Conservation (phyloP, 1,140 invertebrate genomes). For the Dendroctonus ponderosae region DNA sequence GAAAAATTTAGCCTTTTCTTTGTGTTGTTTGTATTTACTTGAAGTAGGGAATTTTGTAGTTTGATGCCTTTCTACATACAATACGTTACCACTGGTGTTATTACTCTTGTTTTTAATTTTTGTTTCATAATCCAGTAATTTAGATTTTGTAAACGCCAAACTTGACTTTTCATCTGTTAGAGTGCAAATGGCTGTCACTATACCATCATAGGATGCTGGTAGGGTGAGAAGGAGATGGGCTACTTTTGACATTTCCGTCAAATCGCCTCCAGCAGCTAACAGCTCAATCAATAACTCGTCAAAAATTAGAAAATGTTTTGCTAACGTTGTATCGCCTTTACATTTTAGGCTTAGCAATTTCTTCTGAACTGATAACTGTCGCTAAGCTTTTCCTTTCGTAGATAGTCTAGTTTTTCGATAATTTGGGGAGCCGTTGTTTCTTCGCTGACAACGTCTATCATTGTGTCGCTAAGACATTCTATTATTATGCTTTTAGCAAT, state of each 20-base stretch:
- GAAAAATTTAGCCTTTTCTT: no score
- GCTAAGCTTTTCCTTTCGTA: slow-evolving; percentile 16
- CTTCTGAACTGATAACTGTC: slow-evolving; percentile 6
- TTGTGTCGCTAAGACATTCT: no score
- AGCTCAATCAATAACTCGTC: slow-evolving; percentile 29
- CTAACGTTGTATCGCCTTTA: background rate
- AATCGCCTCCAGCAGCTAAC: slow-evolving; percentile 25
- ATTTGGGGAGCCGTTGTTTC: slow-evolving; percentile 13
- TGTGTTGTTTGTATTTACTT: no score
- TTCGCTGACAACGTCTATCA: slow-evolving; percentile 19
- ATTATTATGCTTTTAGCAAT: no score
- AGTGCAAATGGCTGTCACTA: slow-evolving; percentile 51
- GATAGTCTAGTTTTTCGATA: background rate
- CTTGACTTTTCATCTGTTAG: slow-evolving; percentile 44
- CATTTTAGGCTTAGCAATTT: slow-evolving; percentile 4
- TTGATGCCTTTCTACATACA: no score
- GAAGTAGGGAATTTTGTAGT: no score
- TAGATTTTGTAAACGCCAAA: background rate
- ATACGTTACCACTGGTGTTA: no score
- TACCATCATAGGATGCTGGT: slow-evolving; percentile 45
- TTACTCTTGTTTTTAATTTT: background rate
- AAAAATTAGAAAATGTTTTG: slow-evolving; percentile 32
- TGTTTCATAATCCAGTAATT: slow-evolving; percentile 6
- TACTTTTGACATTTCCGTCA: slow-evolving; percentile 38
- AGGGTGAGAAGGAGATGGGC: slow-evolving; percentile 49